A percentile compares a stretch with the other conserved stretches of the same genome.
phyloP scores from a whole-genome alignment of 2,113 vertebrate species.

The Scomber colias region DNA sequence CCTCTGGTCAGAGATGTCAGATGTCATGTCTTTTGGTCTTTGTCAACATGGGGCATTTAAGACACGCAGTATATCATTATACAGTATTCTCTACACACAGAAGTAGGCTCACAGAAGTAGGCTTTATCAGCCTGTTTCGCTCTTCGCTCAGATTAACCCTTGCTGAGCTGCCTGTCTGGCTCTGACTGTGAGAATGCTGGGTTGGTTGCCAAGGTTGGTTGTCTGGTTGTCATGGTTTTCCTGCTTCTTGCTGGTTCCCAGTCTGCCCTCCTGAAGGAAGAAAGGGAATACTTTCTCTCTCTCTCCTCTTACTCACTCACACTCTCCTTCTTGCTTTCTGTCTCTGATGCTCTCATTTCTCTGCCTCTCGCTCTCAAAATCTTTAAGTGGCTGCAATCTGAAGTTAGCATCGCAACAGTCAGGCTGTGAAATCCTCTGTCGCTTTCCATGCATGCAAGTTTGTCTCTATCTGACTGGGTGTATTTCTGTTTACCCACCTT shows the following conservation, averaged over 20 bases:
- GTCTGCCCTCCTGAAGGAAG: slow-evolving; percentile 72
- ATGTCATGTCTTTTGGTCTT: slow-evolving; percentile 7
- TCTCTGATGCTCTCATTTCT: slow-evolving; percentile 26
- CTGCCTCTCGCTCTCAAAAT: slow-evolving; percentile 30
- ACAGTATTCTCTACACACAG: too few species aligned
- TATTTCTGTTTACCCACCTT: slow-evolving; percentile 16
- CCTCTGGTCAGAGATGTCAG: neutral
- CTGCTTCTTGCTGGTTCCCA: slow-evolving; percentile 76
- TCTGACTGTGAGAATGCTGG: slow-evolving; percentile 71
- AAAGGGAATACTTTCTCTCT: slow-evolving; percentile 40
- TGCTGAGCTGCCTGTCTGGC: slow-evolving; percentile 70
- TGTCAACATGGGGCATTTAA: slow-evolving; percentile 36
- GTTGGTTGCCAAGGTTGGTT: slow-evolving; percentile 79
- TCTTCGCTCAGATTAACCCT: slow-evolving; percentile 75
- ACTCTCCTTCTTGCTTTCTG: neutral
- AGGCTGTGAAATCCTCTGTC: slow-evolving; percentile 36
- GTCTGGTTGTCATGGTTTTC: slow-evolving; percentile 86
- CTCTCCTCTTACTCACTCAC: slow-evolving; percentile 9
- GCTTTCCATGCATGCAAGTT: neutral
- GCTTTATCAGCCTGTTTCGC: slow-evolving; percentile 40
- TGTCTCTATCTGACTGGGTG: neutral
- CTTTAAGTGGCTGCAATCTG: slow-evolving; percentile 53
- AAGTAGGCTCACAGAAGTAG: slow-evolving; percentile 30
- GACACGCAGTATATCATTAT: slow-evolving; percentile 28
- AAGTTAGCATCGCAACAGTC: slow-evolving; percentile 35